A percentile compares a stretch with the other conserved stretches of the same genome.
Conservation (phyloP, 2,888 invertebrate genomes). For the Capitulum mitella region DNA sequence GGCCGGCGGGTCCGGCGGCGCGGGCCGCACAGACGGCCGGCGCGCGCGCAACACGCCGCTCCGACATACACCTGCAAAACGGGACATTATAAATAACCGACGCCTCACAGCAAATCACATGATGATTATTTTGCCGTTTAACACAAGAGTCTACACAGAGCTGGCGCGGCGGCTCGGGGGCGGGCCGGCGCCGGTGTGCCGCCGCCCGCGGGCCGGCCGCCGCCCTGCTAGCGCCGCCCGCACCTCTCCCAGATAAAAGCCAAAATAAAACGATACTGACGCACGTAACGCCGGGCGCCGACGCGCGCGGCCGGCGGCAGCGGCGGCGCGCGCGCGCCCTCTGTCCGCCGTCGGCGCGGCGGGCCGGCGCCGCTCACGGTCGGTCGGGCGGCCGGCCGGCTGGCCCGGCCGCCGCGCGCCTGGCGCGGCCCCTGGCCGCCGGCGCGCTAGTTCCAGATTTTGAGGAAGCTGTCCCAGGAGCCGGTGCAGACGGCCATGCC, state of each 20-base stretch:
- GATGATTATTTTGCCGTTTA: slow-evolving; percentile 23
- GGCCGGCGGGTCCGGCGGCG: slow-evolving; percentile 19
- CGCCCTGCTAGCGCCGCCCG: neutral
- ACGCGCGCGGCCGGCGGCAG: neutral
- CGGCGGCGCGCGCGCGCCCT: neutral
- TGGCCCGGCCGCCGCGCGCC: too few species aligned
- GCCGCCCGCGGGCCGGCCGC: neutral
- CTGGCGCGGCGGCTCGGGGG: neutral
- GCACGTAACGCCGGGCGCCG: neutral
- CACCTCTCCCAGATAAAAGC: neutral
- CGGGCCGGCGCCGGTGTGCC: neutral
- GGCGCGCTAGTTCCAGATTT: slow-evolving; percentile 87
- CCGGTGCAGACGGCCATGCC: slow-evolving; percentile 99
- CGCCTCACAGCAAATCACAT: slow-evolving; percentile 23
- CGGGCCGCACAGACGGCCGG: neutral
- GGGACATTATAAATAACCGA: slow-evolving; percentile 13
- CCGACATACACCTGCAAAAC: neutral
- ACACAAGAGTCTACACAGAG: slow-evolving; percentile 20
- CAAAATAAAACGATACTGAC: slow-evolving; percentile 24
- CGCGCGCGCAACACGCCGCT: neutral
- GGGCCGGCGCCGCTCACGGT: neutral
- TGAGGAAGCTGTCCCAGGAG: slow-evolving; percentile 99
- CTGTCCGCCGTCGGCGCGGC: neutral
- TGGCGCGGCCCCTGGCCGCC: too few species aligned
- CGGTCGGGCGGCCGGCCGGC: too few species aligned